These are phyloP conservation scores for Echinometra lucunter DNA, from an alignment of 53 echinoderm and acorn worm species.

Conservation along the genomic window DNA sequence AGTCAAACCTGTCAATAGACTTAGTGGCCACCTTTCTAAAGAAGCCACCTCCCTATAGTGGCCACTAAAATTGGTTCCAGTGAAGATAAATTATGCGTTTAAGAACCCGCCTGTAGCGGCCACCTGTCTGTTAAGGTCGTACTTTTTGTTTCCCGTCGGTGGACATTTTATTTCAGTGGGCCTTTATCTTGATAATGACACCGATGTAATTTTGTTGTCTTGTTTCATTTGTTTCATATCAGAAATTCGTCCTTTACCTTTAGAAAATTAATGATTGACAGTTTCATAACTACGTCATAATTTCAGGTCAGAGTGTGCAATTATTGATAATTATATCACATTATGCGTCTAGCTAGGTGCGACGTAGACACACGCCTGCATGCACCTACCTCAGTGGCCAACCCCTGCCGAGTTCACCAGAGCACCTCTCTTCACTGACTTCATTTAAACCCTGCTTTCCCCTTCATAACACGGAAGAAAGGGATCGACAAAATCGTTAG, in stretches of 20 bases:
- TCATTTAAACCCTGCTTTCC: neutral
- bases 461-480: neutral
- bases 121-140: no score
- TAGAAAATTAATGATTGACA: neutral
- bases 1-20: no score
- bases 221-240: no score
- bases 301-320: neutral
- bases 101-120: no score
- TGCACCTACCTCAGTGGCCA: neutral
- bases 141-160: no score
- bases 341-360: neutral
- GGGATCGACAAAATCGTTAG: constrained; percentile 52
- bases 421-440: neutral
- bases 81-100: no score
- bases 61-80: no score
- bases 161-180: no score
- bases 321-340: neutral
- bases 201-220: no score
- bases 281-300: neutral
- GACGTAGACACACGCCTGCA: neutral
- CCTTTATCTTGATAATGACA: no score
- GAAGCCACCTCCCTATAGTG: no score
- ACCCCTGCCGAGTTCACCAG: neutral
- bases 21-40: no score
- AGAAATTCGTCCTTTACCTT: neutral